These are phyloP conservation scores for Spinibarbus caldwelli DNA, from an alignment of 2,797 vertebrate genomes.

Conservation along the genomic window DNA sequence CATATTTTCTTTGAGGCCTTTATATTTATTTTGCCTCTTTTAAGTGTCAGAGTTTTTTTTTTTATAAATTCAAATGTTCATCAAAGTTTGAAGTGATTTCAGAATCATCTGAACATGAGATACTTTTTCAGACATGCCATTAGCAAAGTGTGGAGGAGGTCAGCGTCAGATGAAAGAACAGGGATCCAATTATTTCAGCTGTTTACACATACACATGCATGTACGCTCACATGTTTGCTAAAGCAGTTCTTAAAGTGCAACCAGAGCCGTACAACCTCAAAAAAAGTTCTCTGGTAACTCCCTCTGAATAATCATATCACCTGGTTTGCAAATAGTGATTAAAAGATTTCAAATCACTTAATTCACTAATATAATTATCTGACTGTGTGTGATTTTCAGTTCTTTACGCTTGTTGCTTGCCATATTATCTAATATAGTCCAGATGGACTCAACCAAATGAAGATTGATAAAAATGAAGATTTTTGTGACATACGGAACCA, in stretches of 20 bases:
- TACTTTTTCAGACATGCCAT: not conserved
- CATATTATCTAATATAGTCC: not conserved
- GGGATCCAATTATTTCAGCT: conserved; percentile 30
- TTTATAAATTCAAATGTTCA: not conserved
- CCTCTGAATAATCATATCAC: not conserved
- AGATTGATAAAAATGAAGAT: not conserved
- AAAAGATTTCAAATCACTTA: not conserved
- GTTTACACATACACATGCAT: conserved; percentile 38
- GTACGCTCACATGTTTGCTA: not conserved
- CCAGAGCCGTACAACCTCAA: no score
- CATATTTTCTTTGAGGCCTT: not conserved
- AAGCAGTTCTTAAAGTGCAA: not conserved
- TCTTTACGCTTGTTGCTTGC: not conserved
- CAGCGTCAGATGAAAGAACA: conserved; percentile 25
- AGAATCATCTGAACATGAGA: conserved; percentile 6
- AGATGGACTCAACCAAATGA: not conserved
- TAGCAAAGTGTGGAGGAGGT: conserved; percentile 11
- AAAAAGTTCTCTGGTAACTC: not conserved
- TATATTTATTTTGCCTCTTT: not conserved
- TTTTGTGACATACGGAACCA: conserved; percentile 1
- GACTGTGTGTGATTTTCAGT: not conserved
- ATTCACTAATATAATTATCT: not conserved
- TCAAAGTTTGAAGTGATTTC: conserved; percentile 28
- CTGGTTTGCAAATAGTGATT: not conserved
- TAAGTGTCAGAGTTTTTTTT: not conserved